These are phyloP conservation scores for Idaea aversata DNA, from an alignment of 2,888 invertebrate genomes.

Conservation along the genomic window DNA sequence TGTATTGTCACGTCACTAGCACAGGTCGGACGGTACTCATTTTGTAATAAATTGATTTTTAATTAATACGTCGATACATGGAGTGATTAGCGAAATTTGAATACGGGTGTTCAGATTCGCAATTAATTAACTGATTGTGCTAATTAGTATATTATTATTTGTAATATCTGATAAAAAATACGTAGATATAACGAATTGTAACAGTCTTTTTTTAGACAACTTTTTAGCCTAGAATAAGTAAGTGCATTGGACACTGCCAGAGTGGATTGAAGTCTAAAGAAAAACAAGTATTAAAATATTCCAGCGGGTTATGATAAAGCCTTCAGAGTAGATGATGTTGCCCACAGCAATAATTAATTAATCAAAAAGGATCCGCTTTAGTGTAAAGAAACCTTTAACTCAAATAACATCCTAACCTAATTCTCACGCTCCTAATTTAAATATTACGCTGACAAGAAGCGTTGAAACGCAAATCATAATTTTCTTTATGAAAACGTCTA, in stretches of 20 bases:
- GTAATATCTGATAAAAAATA: conserved; percentile 4
- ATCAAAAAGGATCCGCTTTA: not conserved
- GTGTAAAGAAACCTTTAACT: conserved; percentile 11
- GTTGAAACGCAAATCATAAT: conserved; percentile 44
- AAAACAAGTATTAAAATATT: not conserved
- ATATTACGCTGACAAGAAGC: conserved; percentile 39
- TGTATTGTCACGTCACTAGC: conserved; percentile 48
- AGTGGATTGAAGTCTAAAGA: not conserved
- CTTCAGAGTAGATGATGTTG: not conserved
- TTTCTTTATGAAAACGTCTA: conserved; percentile 41
- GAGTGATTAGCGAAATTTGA: not conserved
- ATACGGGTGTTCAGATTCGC: too few relatives aligned
- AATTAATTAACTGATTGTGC: too few relatives aligned
- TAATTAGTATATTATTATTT: not conserved
- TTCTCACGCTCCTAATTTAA: conserved; percentile 32
- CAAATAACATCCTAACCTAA: conserved; percentile 21
- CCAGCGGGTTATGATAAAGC: not conserved
- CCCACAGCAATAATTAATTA: not conserved
- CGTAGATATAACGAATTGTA: conserved; percentile 1
- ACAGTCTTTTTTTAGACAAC: not conserved
- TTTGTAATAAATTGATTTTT: conserved; percentile 17
- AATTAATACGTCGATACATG: conserved; percentile 11
- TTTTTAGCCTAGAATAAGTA: not conserved
- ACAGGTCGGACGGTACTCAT: conserved; percentile 5
- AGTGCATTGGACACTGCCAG: too few relatives aligned